Evolutionary conservation across 2,888 invertebrate genomes (phyloP).

Genomic region (Macrophya alboannulata): DNA sequence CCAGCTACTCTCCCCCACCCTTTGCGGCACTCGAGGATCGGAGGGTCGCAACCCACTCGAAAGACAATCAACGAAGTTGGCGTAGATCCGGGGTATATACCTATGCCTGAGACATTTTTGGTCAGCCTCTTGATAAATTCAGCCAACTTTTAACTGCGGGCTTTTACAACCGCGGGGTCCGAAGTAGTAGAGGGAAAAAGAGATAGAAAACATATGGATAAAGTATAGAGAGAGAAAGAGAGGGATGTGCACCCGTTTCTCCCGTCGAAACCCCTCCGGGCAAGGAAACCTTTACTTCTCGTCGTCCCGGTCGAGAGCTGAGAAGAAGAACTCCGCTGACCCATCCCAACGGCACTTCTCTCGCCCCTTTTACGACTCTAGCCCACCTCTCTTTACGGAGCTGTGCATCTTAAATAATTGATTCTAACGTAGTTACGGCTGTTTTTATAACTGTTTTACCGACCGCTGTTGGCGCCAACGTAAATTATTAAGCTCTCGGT

Average conservation of each 20-base stretch:
- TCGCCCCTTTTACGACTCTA: constrained; percentile 75
- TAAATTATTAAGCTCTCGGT: constrained; percentile 75
- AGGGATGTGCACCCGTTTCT: constrained; percentile 12
- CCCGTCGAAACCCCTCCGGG: constrained; percentile 25
- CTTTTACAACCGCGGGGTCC: constrained; percentile 70
- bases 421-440: constrained; percentile 79
- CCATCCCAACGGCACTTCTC: constrained; percentile 54
- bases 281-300: constrained; percentile 11
- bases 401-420: constrained; percentile 77
- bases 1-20: background rate
- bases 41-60: constrained; percentile 2
- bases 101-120: constrained; percentile 21
- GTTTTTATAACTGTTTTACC: constrained; percentile 80
- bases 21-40: constrained; percentile 3
- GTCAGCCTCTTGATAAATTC: constrained; percentile 75
- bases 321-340: constrained; percentile 50
- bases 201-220: background rate
- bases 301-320: constrained; percentile 22
- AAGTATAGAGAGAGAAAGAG: background rate
- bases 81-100: background rate
- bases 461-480: constrained; percentile 72
- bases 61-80: constrained; percentile 34
- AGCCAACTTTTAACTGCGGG: constrained; percentile 76
- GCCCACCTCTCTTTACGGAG: constrained; percentile 75
- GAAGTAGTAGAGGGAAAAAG: background rate